phyloP scores from a whole-genome alignment of 2,797 vertebrate genomes.

The Hipposideros larvatus region DNA sequence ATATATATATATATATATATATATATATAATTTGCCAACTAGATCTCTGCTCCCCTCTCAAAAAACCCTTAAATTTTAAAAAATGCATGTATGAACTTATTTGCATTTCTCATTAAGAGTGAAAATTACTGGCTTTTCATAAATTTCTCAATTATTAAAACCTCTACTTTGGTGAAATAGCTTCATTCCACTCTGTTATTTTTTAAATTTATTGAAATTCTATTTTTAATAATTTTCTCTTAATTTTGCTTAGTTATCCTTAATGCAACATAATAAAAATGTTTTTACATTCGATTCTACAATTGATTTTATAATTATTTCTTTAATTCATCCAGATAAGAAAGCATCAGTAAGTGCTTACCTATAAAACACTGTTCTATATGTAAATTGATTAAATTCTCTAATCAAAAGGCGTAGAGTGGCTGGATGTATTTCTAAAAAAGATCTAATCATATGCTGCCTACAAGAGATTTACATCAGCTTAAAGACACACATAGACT shows the following conservation, averaged over 20 bases:
- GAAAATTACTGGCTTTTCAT: neutral
- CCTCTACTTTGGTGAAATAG: neutral
- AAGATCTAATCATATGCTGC: no score
- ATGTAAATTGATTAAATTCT: no score
- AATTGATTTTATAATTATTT: neutral
- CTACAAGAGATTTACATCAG: neutral
- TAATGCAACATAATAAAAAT: neutral
- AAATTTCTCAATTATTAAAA: neutral
- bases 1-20: no score
- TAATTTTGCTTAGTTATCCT: neutral
- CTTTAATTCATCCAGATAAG: neutral
- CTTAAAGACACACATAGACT: neutral
- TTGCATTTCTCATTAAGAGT: neutral
- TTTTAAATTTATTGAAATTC: neutral
- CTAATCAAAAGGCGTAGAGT: no score
- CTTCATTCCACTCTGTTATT: neutral
- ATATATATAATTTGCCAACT: neutral
- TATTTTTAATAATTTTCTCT: neutral
- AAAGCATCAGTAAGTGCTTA: neutral
- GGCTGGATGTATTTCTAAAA: no score
- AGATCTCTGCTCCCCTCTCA: neutral
- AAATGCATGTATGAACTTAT: neutral
- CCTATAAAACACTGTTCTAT: neutral
- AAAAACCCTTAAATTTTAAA: neutral
- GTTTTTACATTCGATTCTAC: neutral